Conservation (phyloP, 1,140 invertebrate genomes). For the Hydropsyche tenuis region DNA sequence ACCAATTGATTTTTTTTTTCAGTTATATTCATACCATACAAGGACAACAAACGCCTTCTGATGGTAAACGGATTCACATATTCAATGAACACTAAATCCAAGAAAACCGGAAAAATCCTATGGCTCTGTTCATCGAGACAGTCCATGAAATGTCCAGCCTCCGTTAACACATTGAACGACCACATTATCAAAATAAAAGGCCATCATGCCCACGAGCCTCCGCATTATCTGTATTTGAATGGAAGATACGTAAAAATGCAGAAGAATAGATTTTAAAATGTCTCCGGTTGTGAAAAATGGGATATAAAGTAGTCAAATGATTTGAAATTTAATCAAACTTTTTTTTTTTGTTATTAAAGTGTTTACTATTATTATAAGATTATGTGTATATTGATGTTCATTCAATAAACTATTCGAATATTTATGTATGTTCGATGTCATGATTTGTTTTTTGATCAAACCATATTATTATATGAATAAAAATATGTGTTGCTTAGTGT, state of each 20-base stretch:
- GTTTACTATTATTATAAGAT: no score
- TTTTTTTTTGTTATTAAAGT: no score
- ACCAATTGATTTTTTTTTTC: not conserved
- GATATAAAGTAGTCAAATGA: no score
- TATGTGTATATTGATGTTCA: no score
- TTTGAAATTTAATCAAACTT: no score
- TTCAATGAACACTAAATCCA: not conserved
- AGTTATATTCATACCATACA: not conserved
- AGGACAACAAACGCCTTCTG: not conserved
- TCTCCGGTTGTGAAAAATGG: no score
- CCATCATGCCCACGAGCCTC: constrained; percentile 17
- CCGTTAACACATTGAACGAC: not conserved
- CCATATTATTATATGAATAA: no score
- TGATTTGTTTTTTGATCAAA: no score
- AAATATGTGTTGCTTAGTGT: no score
- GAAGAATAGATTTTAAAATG: not conserved
- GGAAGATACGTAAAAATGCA: constrained; percentile 28
- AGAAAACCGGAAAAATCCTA: not conserved
- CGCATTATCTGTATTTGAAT: not conserved
- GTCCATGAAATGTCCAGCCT: not conserved
- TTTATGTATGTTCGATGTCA: no score
- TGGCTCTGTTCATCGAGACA: constrained; percentile 17
- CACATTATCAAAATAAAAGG: not conserved
- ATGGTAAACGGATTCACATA: not conserved
- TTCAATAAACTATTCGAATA: no score